A percentile compares a stretch with the other conserved stretches of the same genome.
These are phyloP conservation scores for Aplodontia rufa DNA, from an alignment of 2,113 vertebrate genomes.

Conservation along the genomic window DNA sequence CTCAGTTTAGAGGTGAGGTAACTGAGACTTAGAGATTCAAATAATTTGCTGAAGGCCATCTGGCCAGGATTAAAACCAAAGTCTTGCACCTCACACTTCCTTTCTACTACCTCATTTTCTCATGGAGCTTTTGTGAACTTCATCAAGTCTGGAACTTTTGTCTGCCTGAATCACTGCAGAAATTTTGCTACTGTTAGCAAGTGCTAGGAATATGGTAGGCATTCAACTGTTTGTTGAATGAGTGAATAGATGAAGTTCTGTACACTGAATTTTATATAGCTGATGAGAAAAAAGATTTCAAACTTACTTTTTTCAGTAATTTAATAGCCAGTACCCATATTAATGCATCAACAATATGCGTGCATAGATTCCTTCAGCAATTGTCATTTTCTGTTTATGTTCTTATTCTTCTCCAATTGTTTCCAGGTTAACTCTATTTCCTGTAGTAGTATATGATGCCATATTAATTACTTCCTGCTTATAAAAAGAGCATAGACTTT, in stretches of 20 bases:
- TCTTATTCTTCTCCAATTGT: neutral
- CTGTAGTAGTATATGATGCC: conserved; percentile 1
- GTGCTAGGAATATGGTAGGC: neutral
- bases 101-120: conserved; percentile 43
- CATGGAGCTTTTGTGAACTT: neutral
- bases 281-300: neutral
- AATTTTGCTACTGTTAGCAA: neutral
- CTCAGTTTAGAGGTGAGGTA: conserved; percentile 32
- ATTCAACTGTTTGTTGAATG: neutral
- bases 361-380: neutral
- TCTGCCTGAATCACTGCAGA: neutral
- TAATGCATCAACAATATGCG: neutral
- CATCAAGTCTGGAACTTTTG: neutral
- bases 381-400: neutral
- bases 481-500: neutral
- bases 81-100: neutral
- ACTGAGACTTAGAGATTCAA: conserved; percentile 25
- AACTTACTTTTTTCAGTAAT: neutral
- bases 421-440: neutral
- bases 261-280: neutral
- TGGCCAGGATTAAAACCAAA: conserved; percentile 57
- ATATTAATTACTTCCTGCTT: conserved; percentile 34
- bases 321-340: neutral
- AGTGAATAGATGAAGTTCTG: neutral
- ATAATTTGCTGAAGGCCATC: conserved; percentile 55